These are phyloP conservation scores for Cryptophagus acutangulus DNA, from an alignment of 2,888 invertebrate species.

Conservation along the genomic window DNA sequence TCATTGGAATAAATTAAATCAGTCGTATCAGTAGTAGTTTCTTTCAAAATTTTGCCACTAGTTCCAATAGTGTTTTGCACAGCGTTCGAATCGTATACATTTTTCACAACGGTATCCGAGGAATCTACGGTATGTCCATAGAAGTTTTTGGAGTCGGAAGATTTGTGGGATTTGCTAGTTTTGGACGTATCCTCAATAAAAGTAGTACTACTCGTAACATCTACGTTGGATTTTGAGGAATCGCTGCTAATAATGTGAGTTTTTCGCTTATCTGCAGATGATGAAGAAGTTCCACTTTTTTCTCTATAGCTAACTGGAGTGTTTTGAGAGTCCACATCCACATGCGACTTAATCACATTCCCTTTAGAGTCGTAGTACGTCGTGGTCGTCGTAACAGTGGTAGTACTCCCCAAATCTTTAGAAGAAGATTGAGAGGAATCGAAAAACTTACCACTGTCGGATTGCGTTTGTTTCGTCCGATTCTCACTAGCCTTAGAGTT, in stretches of 20 bases:
- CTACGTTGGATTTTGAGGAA: not conserved
- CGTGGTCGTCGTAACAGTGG: not conserved
- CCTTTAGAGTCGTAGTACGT: conserved; percentile 46
- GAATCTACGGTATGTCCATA: conserved; percentile 35
- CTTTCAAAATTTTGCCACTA: conserved; percentile 48
- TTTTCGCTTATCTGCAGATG: not conserved
- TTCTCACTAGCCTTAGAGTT: conserved; percentile 20
- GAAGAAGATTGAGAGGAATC: not conserved
- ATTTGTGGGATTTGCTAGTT: conserved; percentile 30
- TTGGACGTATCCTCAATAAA: conserved; percentile 35
- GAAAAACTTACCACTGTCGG: not conserved
- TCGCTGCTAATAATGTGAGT: no score
- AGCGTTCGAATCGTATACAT: conserved; percentile 41
- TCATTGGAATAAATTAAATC: conserved; percentile 42
- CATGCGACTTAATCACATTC: conserved; percentile 41
- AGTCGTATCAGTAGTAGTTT: conserved; percentile 48
- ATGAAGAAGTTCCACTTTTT: no score
- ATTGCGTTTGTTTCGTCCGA: conserved; percentile 17
- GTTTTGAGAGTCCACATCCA: conserved; percentile 34
- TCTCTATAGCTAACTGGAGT: conserved; percentile 18
- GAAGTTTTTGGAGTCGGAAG: conserved; percentile 31
- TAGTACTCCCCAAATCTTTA: not conserved
- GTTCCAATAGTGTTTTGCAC: conserved; percentile 42
- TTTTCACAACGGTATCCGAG: conserved; percentile 32
- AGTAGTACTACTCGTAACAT: no score